Evolutionary conservation across 2,888 invertebrate species (phyloP).

Genomic region (Drosophila meridionalis): DNA sequence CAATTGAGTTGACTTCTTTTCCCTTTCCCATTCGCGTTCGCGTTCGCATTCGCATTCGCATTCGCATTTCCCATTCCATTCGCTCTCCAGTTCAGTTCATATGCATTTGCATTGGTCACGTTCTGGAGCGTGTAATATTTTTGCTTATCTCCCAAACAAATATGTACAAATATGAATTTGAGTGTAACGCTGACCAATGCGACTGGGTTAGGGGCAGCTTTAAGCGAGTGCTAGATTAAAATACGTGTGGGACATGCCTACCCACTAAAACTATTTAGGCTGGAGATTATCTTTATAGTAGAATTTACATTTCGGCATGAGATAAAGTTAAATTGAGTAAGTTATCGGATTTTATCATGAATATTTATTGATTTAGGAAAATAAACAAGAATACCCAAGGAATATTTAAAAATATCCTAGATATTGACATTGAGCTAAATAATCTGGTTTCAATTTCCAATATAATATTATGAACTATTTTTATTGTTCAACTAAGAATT

Average conservation of each 20-base stretch:
- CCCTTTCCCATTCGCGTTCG: constrained; percentile 25
- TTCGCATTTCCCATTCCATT: constrained; percentile 10
- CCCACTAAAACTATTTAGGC: background rate
- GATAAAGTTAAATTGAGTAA: background rate
- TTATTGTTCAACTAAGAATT: background rate
- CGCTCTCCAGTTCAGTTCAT: constrained; percentile 53
- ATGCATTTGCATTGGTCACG: constrained; percentile 81
- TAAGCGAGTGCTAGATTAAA: constrained; percentile 14
- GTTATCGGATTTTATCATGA: background rate
- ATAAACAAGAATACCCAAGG: too few relatives aligned
- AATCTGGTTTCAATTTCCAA: too few relatives aligned
- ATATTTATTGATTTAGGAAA: background rate
- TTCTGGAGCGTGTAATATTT: constrained; percentile 80
- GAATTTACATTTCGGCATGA: too few relatives aligned
- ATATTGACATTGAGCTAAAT: too few relatives aligned
- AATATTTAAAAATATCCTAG: too few relatives aligned
- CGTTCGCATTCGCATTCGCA: constrained; percentile 5
- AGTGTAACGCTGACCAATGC: constrained; percentile 38
- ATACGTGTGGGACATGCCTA: constrained; percentile 3
- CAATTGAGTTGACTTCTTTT: constrained; percentile 77
- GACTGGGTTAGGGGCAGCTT: too few relatives aligned
- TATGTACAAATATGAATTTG: constrained; percentile 78
- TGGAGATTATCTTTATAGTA: background rate
- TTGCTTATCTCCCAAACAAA: constrained; percentile 72
- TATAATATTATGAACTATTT: too few relatives aligned